phyloP scores from a whole-genome alignment of 2,797 vertebrate species.

The Mormyrops boulengeri region DNA sequence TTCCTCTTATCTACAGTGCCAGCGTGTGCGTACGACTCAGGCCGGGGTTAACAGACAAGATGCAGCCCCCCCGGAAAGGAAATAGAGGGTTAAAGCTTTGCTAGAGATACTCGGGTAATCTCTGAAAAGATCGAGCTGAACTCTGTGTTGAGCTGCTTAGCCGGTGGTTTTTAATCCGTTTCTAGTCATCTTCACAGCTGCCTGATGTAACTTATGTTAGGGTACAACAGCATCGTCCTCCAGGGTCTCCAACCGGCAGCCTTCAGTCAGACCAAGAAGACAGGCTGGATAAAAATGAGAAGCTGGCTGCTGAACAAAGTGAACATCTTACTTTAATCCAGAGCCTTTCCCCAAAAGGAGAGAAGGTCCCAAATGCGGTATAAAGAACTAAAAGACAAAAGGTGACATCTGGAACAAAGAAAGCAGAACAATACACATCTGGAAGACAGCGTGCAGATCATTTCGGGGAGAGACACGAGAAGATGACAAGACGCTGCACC shows the following conservation, averaged over 20 bases:
- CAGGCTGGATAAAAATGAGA: neutral
- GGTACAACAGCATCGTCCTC: neutral
- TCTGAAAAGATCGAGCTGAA: neutral
- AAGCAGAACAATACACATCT: neutral
- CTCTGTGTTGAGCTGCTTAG: neutral
- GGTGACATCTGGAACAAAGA: neutral
- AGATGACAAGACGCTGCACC: neutral
- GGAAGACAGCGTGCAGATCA: neutral
- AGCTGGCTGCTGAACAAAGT: neutral
- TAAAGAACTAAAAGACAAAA: neutral
- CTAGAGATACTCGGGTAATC: neutral
- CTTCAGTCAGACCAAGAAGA: neutral
- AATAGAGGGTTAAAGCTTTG: neutral
- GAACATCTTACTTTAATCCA: neutral
- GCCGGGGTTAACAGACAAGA: neutral
- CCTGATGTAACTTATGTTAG: neutral
- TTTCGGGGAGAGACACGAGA: neutral
- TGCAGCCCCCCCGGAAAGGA: conserved; percentile 16
- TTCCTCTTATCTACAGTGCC: conserved; percentile 19
- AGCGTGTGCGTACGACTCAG: conserved; percentile 30
- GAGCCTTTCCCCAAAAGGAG: neutral
- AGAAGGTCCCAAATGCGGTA: neutral
- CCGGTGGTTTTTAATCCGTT: neutral
- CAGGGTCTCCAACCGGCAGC: neutral
- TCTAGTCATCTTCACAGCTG: neutral